phyloP scores from a whole-genome alignment of 1,140 invertebrate species.

The Euwallacea fornicatus region DNA sequence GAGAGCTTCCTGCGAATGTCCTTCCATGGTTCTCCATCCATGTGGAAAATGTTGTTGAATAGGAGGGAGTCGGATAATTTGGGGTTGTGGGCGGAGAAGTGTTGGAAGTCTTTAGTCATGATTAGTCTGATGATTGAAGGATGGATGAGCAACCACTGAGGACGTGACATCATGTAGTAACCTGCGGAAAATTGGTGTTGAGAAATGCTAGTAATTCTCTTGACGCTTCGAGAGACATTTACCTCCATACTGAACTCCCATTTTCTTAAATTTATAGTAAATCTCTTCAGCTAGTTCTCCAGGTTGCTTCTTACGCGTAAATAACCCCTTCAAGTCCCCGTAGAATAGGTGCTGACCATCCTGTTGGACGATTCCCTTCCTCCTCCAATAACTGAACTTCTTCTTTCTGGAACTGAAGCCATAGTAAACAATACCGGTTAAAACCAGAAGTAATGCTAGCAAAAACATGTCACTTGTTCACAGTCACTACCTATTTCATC shows the following conservation, averaged over 20 bases:
- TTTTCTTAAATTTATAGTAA: slow-evolving; percentile 14
- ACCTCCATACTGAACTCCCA: slow-evolving; percentile 9
- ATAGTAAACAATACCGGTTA: too few relatives aligned
- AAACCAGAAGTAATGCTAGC: too few relatives aligned
- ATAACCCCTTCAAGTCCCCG: background rate
- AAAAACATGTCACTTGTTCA: too few relatives aligned
- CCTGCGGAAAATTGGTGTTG: background rate
- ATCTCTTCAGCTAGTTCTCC: background rate
- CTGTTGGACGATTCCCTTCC: background rate
- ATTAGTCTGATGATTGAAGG: slow-evolving; percentile 8
- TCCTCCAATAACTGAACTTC: background rate
- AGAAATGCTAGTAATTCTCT: too few relatives aligned
- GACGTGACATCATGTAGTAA: background rate
- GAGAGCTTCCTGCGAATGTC: slow-evolving; percentile 17
- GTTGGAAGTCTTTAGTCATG: slow-evolving; percentile 1
- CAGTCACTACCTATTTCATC: too few relatives aligned
- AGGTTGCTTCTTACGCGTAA: background rate
- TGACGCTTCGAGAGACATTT: background rate
- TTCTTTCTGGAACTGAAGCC: background rate
- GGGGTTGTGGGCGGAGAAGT: slow-evolving; percentile 18
- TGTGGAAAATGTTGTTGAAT: slow-evolving; percentile 20
- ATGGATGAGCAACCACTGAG: slow-evolving; percentile 8
- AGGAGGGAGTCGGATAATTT: background rate
- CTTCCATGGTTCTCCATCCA: slow-evolving; percentile 20
- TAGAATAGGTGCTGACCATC: background rate